Evolutionary conservation across 2,797 vertebrate species (phyloP), one percentile per base, ranked within the genome.

Genomic region (Glyptemys insculpta): DNA sequence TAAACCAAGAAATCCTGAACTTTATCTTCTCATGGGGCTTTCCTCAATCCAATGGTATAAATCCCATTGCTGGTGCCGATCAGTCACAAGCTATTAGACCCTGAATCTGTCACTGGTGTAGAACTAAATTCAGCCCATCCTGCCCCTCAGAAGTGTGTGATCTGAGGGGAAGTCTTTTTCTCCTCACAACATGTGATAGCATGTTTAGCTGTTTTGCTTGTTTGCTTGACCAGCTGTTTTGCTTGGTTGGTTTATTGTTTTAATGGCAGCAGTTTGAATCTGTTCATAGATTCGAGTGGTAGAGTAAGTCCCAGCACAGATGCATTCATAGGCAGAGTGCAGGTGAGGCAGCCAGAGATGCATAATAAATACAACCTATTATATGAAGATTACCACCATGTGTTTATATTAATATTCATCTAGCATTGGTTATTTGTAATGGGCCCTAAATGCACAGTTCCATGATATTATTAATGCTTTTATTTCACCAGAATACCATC

Each of bases 401-500:
- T 25, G 23, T 52, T 89, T 54, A 50, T 82, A 87, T 65, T 27
- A 56, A 52, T 90, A 57, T 65, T 95, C 85, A 86, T 37, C 87
- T 89, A 83, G 81, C 29, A 62, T 9, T 76, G 82, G 0, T 74
- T 85, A 10, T 86, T 90, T 90, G 37, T 94, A 87, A 85, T 80
- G 68, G 47, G 31, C 65, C 12, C 1, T 72, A 94, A 79, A 88
- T 87, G 11, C 92, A 59, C 90, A 92, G 81, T 90, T 90, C 54
- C 79, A 94, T 44, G 86, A 50, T 54, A 44, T 65, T 85, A 34
- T 90, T 1, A 2, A 78, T 0, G 0, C 86, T 87, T 93, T 92
- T 92, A 65, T 95, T 96, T 97, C 93, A 57, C n/a, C 37, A 21
- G 89, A 88, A 74, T 78, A 83, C 94, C 87, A 92, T 57, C 83